Conservation (phyloP, 2,113 vertebrate genomes). For the Takifugu flavidus region DNA sequence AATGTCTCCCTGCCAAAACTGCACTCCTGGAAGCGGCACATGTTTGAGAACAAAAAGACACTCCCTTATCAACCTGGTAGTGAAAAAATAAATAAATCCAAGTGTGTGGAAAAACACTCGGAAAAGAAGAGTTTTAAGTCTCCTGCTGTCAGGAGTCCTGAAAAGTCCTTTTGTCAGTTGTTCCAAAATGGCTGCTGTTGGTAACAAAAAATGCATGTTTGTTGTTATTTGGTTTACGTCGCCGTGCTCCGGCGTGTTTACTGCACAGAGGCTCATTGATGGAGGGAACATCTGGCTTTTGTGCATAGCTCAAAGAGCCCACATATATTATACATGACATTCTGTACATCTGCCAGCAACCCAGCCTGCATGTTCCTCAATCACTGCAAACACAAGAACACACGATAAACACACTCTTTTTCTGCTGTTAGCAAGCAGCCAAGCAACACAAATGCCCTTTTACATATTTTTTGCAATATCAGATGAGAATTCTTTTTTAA, state of each 20-base stretch:
- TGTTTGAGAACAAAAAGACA: slow-evolving; percentile 32
- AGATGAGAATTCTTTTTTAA: not conserved
- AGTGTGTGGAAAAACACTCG: slow-evolving; percentile 8
- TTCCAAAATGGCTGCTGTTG: slow-evolving; percentile 65
- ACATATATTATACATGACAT: slow-evolving; percentile 77
- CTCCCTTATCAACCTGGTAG: slow-evolving; percentile 53
- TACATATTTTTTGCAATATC: slow-evolving; percentile 3
- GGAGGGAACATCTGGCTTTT: slow-evolving; percentile 77
- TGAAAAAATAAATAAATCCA: slow-evolving; percentile 14
- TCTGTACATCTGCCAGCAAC: slow-evolving; percentile 73
- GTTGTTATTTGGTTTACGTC: slow-evolving; percentile 63
- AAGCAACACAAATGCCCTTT: slow-evolving; percentile 7
- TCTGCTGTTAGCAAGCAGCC: slow-evolving; percentile 19
- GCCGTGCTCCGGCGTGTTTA: slow-evolving; percentile 63
- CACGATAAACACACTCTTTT: slow-evolving; percentile 34
- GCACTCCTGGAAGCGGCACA: slow-evolving; percentile 46
- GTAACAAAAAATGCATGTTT: slow-evolving; percentile 66
- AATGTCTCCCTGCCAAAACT: slow-evolving; percentile 65
- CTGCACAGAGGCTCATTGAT: slow-evolving; percentile 52
- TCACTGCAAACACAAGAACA: slow-evolving; percentile 55
- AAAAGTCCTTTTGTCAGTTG: slow-evolving; percentile 52
- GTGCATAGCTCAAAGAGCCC: slow-evolving; percentile 72
- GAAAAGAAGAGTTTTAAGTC: slow-evolving; percentile 41
- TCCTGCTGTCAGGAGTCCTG: slow-evolving; percentile 32
- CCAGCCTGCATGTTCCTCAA: slow-evolving; percentile 54